Conservation (phyloP, 2,797 vertebrate species). For the Urocyon cinereoargenteus region DNA sequence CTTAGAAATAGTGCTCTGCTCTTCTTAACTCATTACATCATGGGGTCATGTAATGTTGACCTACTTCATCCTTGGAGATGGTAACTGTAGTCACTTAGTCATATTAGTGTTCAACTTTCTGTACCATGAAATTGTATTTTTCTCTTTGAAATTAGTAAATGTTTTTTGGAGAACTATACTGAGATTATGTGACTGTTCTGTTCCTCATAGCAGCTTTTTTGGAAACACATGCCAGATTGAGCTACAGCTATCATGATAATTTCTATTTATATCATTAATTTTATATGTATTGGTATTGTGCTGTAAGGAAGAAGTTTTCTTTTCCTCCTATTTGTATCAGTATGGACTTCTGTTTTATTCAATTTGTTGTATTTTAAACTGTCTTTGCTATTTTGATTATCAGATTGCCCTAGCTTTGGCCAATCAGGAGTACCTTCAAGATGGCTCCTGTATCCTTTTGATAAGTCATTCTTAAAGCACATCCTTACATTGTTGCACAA, state of each 20-base stretch:
- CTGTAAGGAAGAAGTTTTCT: not conserved
- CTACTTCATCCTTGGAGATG: not conserved
- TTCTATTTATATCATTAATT: not conserved
- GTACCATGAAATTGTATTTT: not conserved
- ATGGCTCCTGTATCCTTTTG: slow-evolving; percentile 38
- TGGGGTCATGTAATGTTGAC: not conserved
- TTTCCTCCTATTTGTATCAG: not conserved
- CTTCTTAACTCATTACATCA: not conserved
- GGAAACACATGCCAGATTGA: not conserved
- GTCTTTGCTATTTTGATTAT: not conserved
- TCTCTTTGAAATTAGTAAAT: slow-evolving; percentile 6
- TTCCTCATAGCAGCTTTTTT: not conserved
- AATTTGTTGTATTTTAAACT: not conserved
- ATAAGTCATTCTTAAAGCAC: slow-evolving; percentile 16
- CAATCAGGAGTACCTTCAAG: slow-evolving; percentile 23
- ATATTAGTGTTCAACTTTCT: not conserved
- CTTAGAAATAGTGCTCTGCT: not conserved
- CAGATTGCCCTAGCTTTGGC: slow-evolving; percentile 35
- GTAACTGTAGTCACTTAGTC: not conserved
- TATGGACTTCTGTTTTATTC: not conserved
- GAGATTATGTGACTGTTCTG: not conserved
- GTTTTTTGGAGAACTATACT: not conserved
- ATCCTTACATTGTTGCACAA: slow-evolving; percentile 3
- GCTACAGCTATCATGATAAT: not conserved
- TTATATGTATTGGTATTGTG: not conserved